Conservation (phyloP, 2,888 invertebrate genomes). For the Agrochola circellaris region DNA sequence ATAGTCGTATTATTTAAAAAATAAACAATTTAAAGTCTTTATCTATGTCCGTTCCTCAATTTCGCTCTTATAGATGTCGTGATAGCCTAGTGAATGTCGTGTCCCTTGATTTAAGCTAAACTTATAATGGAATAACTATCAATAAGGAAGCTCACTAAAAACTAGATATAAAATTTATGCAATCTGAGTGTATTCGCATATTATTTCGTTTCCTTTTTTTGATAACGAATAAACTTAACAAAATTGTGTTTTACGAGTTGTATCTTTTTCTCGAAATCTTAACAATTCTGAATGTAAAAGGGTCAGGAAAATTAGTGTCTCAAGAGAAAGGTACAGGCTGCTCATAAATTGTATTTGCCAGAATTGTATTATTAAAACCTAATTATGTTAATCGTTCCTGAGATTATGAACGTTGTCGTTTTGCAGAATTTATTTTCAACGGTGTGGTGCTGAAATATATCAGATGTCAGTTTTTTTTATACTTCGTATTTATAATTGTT, state of each 20-base stretch:
- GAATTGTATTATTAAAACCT: slow-evolving; percentile 55
- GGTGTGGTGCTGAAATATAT: slow-evolving; percentile 62
- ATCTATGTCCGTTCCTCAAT: slow-evolving; percentile 90
- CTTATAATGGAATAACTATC: slow-evolving; percentile 73
- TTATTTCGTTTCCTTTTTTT: slow-evolving; percentile 65
- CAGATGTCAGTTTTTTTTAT: slow-evolving; percentile 38
- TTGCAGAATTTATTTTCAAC: slow-evolving; percentile 53
- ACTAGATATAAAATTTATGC: slow-evolving; percentile 75
- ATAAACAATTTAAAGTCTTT: slow-evolving; percentile 83
- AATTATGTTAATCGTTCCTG: slow-evolving; percentile 61
- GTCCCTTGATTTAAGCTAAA: slow-evolving; percentile 80
- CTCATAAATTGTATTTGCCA: slow-evolving; percentile 53
- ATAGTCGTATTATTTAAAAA: slow-evolving; percentile 84
- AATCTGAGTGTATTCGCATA: slow-evolving; percentile 83
- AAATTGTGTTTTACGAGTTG: slow-evolving; percentile 39
- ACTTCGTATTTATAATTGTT: slow-evolving; percentile 46
- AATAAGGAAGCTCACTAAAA: slow-evolving; percentile 87
- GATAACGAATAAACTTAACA: slow-evolving; percentile 32
- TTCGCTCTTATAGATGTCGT: slow-evolving; percentile 90
- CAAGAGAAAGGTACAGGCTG: slow-evolving; percentile 52
- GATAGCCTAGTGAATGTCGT: slow-evolving; percentile 89
- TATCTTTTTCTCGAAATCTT: slow-evolving; percentile 47
- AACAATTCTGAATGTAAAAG: slow-evolving; percentile 28
- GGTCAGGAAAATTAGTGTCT: slow-evolving; percentile 31
- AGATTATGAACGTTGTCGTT: slow-evolving; percentile 64